Evolutionary conservation across 2,797 vertebrate genomes (phyloP).

Genomic region (Tauraco hartlaubi): DNA sequence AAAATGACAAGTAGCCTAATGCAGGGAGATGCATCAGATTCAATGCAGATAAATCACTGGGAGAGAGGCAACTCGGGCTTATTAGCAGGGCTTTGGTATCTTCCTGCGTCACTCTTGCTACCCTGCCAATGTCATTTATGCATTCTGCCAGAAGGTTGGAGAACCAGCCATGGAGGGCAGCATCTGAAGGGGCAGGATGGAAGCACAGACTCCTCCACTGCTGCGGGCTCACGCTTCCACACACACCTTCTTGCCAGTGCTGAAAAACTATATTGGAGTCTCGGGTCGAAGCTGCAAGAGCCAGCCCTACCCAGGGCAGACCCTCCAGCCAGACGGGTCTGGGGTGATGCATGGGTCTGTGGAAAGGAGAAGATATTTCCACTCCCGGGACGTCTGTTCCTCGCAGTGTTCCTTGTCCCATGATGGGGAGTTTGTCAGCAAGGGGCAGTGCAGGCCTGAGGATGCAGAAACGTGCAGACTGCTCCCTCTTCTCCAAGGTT

Average conservation of each 20-base stretch:
- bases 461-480: not conserved
- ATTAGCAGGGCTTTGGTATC: not conserved
- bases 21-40: not conserved
- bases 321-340: not conserved
- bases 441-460: slow-evolving; percentile 45
- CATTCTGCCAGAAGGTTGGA: not conserved
- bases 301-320: not conserved
- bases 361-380: not conserved
- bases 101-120: not conserved
- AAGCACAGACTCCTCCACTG: not conserved
- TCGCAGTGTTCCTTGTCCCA: slow-evolving; percentile 2
- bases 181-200: not conserved
- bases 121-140: rapidly evolving
- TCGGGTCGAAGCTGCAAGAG: not conserved
- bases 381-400: not conserved
- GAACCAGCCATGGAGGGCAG: rapidly evolving
- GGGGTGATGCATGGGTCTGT: not conserved
- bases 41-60: not conserved
- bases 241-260: rapidly evolving
- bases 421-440: not conserved
- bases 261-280: not conserved
- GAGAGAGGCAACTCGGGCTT: not conserved
- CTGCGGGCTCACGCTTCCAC: not conserved
- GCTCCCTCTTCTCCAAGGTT: not conserved
- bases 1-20: not conserved